A percentile compares a stretch with the other conserved stretches of the same genome.
Evolutionary conservation across 2,113 vertebrate species (phyloP).

Genomic region (Meleagris gallopavo): DNA sequence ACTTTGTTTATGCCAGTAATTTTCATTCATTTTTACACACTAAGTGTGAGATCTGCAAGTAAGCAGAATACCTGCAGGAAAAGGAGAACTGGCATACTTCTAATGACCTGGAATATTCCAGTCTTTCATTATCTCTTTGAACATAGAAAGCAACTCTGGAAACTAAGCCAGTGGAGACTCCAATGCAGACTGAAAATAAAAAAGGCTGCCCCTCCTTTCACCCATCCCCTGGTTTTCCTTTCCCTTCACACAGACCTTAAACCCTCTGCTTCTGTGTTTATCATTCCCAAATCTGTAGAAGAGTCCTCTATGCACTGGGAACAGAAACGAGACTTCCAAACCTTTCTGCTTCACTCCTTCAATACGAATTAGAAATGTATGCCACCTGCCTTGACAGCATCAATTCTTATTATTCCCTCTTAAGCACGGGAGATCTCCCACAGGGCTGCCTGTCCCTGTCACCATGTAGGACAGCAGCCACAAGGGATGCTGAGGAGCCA

Average conservation of each 20-base stretch:
- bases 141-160: background rate
- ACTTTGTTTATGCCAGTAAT: background rate
- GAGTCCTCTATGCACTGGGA: background rate
- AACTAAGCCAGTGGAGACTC: background rate
- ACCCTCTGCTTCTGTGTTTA: background rate
- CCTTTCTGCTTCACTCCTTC: background rate
- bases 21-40: background rate
- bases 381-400: background rate
- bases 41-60: background rate
- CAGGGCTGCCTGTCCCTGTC: background rate
- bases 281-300: background rate
- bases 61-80: background rate
- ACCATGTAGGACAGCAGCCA: background rate
- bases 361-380: background rate
- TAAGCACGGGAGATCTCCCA: background rate
- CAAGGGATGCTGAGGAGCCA: background rate
- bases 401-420: background rate
- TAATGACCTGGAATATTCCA: background rate
- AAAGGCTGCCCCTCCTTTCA: background rate
- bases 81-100: background rate
- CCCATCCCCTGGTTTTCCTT: background rate
- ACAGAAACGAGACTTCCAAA: background rate
- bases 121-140: background rate
- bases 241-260: background rate
- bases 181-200: background rate